phyloP scores from a whole-genome alignment of 2,797 vertebrate species.

The Gobio occitaniae region DNA sequence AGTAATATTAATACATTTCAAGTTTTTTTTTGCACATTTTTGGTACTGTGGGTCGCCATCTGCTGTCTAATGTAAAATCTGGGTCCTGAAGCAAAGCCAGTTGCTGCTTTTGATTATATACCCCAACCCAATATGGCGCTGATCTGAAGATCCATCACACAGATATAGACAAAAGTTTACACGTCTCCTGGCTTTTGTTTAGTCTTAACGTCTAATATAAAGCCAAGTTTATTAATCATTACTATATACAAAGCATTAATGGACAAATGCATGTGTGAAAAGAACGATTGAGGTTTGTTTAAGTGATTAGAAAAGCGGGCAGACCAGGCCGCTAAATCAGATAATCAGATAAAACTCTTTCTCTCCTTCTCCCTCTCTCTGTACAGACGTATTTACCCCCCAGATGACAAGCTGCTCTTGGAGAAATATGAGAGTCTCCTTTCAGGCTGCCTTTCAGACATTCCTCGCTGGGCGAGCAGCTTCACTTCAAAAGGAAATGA shows the following conservation, averaged over 20 bases:
- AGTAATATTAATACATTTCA: neutral
- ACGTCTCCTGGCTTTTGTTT: slow-evolving; percentile 69
- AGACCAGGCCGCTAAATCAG: slow-evolving; percentile 37
- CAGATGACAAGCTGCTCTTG: slow-evolving; percentile 96
- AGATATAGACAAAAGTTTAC: slow-evolving; percentile 68
- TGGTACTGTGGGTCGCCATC: neutral
- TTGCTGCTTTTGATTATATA: slow-evolving; percentile 38
- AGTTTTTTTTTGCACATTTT: neutral
- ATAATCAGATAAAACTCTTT: slow-evolving; percentile 49
- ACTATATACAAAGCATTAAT: slow-evolving; percentile 49
- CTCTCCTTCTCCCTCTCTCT: slow-evolving; percentile 47
- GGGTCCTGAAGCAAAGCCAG: slow-evolving; percentile 10
- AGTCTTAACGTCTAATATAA: slow-evolving; percentile 64
- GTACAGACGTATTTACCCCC: slow-evolving; percentile 96
- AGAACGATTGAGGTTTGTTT: slow-evolving; percentile 59
- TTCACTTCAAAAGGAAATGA: slow-evolving; percentile 97
- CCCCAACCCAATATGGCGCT: neutral
- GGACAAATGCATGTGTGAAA: slow-evolving; percentile 56
- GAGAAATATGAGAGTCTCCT: slow-evolving; percentile 98
- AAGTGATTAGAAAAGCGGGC: slow-evolving; percentile 55
- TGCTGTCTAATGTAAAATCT: slow-evolving; percentile 1
- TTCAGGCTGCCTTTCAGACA: slow-evolving; percentile 94
- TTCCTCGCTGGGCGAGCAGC: slow-evolving; percentile 97
- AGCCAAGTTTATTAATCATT: slow-evolving; percentile 59
- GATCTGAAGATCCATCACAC: slow-evolving; percentile 62